Evolutionary conservation across 2,113 vertebrate genomes (phyloP).

Genomic region (Myocastor coypus): DNA sequence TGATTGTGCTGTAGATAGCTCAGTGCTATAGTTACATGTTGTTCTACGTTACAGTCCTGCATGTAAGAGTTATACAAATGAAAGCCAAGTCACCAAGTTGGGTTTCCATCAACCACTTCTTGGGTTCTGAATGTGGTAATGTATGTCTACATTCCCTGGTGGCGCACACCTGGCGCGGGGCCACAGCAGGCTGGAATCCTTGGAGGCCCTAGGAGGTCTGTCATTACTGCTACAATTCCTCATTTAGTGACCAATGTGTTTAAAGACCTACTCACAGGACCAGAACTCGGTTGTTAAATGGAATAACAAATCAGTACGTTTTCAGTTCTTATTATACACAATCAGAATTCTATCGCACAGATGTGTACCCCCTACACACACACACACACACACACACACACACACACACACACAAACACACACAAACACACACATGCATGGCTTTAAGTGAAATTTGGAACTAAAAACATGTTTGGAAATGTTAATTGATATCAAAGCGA

Average conservation of each 20-base stretch:
- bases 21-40: neutral
- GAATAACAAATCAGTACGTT: slow-evolving; percentile 5
- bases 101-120: neutral
- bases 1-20: neutral
- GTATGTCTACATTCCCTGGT: neutral
- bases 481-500: neutral
- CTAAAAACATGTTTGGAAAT: neutral
- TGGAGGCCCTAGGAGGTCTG: neutral
- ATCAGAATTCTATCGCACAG: neutral
- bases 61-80: neutral
- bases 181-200: neutral
- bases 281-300: neutral
- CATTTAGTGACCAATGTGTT: neutral
- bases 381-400: no score
- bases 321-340: slow-evolving; percentile 31
- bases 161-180: neutral
- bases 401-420: neutral
- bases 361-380: neutral
- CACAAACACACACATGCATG: neutral
- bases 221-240: neutral
- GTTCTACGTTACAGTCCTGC: neutral
- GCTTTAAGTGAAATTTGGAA: slow-evolving; percentile 11
- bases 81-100: no score
- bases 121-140: neutral
- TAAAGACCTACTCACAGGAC: neutral